These are phyloP conservation scores for Petromus typicus DNA, from an alignment of 2,113 vertebrate genomes.

Conservation along the genomic window DNA sequence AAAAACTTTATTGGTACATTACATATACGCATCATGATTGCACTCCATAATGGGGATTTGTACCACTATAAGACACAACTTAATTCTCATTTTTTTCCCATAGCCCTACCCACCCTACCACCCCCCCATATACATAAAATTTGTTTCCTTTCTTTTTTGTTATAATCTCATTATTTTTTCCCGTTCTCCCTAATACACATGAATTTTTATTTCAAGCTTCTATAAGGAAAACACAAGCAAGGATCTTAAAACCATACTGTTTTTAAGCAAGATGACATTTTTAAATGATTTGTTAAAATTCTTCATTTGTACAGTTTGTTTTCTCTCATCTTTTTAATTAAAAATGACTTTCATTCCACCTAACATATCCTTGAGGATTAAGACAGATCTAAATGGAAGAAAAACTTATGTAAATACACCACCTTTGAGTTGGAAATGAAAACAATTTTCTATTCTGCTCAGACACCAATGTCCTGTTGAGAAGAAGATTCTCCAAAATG, in stretches of 20 bases:
- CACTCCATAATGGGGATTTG: too few relatives aligned
- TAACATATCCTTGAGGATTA: conserved; percentile 71
- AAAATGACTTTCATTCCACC: conserved; percentile 69
- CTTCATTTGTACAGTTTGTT: conserved; percentile 31
- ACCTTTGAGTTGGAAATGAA: conserved; percentile 70
- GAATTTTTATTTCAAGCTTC: conserved; percentile 44
- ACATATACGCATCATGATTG: too few relatives aligned
- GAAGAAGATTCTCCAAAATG: conserved; percentile 70
- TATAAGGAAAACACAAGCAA: conserved; percentile 54
- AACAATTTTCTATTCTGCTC: conserved; percentile 75
- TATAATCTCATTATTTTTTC: too few relatives aligned
- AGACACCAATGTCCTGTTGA: conserved; percentile 59
- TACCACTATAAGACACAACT: too few relatives aligned
- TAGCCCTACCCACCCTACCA: too few relatives aligned
- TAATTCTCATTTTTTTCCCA: too few relatives aligned
- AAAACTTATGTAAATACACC: conserved; percentile 71
- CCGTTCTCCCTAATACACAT: too few relatives aligned
- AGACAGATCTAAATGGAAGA: conserved; percentile 67
- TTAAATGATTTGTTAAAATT: conserved; percentile 56
- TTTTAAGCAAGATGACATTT: conserved; percentile 48
- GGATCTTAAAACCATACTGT: conserved; percentile 27
- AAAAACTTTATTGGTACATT: too few relatives aligned
- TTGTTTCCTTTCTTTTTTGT: too few relatives aligned
- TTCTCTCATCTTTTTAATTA: not conserved
- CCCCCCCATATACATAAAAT: too few relatives aligned